Conservation (phyloP, 2,113 vertebrate genomes). For the Melanocharis versteri region DNA sequence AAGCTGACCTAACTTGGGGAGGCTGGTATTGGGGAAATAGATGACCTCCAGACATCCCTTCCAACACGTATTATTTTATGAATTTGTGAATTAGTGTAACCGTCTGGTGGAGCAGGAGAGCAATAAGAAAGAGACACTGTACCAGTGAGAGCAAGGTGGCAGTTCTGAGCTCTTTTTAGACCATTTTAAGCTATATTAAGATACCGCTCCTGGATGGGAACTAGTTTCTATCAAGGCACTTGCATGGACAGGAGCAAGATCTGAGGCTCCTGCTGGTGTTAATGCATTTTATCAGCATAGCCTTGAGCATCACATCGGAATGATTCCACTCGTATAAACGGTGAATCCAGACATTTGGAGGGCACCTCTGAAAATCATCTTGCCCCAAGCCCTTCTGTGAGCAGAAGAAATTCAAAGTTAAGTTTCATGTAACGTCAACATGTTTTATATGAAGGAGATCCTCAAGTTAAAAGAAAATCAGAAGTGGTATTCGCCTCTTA, state of each 20-base stretch:
- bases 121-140: not conserved
- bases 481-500: not conserved
- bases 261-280: not conserved
- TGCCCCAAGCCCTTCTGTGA: not conserved
- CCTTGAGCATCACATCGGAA: not conserved
- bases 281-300: not conserved
- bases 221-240: not conserved
- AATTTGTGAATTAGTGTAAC: not conserved
- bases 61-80: not conserved
- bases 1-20: not conserved
- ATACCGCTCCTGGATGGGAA: not conserved
- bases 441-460: not conserved
- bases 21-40: not conserved
- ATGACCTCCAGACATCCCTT: not conserved
- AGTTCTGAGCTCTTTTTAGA: not conserved
- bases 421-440: not conserved
- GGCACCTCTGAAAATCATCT: not conserved
- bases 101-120: not conserved
- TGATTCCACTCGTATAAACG: not conserved
- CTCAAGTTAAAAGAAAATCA: not conserved
- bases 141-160: not conserved
- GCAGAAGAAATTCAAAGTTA: not conserved
- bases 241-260: not conserved
- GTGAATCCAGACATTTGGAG: not conserved
- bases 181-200: not conserved